These are phyloP conservation scores for Mesochorus sp. DNA, from an alignment of 2,888 invertebrate genomes.

Conservation along the genomic window DNA sequence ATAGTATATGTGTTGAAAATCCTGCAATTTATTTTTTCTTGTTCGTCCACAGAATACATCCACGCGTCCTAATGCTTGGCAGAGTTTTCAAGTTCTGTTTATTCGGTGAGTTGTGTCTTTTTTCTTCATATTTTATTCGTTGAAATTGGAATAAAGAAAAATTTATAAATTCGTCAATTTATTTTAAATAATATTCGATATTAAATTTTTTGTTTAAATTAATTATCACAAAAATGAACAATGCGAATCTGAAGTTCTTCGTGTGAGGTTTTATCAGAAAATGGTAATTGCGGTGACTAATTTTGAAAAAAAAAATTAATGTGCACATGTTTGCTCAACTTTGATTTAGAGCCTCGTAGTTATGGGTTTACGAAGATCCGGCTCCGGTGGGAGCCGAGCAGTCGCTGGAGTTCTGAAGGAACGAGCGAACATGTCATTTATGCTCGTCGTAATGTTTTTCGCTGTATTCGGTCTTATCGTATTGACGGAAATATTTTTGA, in stretches of 20 bases:
- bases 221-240: too few relatives aligned
- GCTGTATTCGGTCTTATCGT: conserved; percentile 94
- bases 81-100: conserved; percentile 67
- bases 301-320: background rate
- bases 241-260: too few relatives aligned
- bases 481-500: conserved; percentile 91
- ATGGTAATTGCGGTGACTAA: background rate
- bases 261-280: too few relatives aligned
- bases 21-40: background rate
- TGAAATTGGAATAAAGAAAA: background rate
- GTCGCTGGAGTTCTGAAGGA: conserved; percentile 86
- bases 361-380: conserved; percentile 83
- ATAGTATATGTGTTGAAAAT: too few relatives aligned
- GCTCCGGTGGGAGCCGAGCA: conserved; percentile 81
- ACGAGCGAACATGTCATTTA: conserved; percentile 93
- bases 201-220: background rate
- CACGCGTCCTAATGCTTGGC: conserved; percentile 73
- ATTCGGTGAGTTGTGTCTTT: conserved; percentile 69
- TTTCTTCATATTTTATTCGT: background rate
- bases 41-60: conserved; percentile 70
- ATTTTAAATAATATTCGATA: background rate
- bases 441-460: conserved; percentile 95
- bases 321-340: background rate
- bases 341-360: conserved; percentile 67
- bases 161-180: too few relatives aligned